Evolutionary conservation across 2,888 invertebrate species (phyloP).

Genomic region (Asteroscopus sphinx): DNA sequence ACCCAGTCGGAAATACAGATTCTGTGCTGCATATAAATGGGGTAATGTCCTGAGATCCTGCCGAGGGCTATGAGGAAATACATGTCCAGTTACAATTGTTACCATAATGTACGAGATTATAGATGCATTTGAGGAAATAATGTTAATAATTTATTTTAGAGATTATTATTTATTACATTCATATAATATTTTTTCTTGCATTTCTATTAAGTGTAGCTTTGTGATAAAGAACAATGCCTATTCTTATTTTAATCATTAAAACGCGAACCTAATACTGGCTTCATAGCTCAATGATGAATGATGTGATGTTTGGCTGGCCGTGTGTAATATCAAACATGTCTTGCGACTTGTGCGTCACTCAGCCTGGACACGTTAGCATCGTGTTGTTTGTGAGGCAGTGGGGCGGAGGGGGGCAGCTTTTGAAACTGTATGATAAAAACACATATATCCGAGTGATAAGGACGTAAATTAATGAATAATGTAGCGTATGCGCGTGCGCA

Average conservation of each 20-base stretch:
- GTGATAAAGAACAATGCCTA: no score
- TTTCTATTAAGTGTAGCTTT: no score
- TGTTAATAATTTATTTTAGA: no score
- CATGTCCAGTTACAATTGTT: conserved; percentile 14
- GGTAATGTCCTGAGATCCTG: conserved; percentile 15
- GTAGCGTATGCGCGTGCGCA: conserved; percentile 63
- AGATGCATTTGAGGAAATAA: no score
- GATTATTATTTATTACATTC: no score
- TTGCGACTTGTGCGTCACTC: conserved; percentile 12
- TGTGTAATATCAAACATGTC: not conserved
- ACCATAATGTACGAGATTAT: not conserved
- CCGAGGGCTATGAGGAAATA: conserved; percentile 23
- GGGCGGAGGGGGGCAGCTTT: not conserved
- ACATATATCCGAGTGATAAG: conserved; percentile 58
- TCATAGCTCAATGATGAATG: not conserved
- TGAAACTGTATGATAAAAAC: conserved; percentile 29
- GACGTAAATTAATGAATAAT: conserved; percentile 76
- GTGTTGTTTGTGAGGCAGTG: not conserved
- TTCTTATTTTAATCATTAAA: no score
- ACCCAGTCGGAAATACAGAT: conserved; percentile 51
- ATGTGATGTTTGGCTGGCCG: not conserved
- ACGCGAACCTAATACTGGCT: not conserved
- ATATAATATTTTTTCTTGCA: no score
- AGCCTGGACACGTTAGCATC: conserved; percentile 30
- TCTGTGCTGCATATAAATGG: conserved; percentile 52